A percentile compares a stretch with the other conserved stretches of the same genome.
These are phyloP conservation scores for Lepisosteus oculatus DNA, from an alignment of 2,113 vertebrate species.

Conservation along the genomic window DNA sequence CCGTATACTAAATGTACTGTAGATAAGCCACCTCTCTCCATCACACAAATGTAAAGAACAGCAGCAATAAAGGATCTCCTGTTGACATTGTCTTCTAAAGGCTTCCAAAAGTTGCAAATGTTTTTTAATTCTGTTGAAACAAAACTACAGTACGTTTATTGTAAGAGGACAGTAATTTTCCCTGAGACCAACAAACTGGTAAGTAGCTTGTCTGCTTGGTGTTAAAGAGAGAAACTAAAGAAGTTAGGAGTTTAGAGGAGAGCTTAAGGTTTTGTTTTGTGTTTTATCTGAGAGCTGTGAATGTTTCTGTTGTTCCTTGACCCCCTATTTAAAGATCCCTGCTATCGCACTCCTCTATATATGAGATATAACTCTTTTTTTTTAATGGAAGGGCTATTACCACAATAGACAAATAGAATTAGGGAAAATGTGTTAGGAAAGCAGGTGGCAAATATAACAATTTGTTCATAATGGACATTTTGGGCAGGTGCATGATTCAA, in stretches of 20 bases:
- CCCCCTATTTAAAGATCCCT: no score
- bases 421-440: conserved; percentile 1
- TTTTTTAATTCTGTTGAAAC: conserved; percentile 6
- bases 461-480: conserved; percentile 1
- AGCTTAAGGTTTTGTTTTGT: no score
- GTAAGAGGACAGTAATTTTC: neutral
- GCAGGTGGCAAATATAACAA: neutral
- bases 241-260: no score
- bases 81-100: conserved; percentile 1
- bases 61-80: neutral
- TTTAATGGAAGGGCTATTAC: conserved; percentile 4
- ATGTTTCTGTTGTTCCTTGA: no score
- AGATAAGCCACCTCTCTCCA: neutral
- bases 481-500: no score
- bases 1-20: neutral
- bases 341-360: no score
- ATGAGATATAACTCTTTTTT: neutral
- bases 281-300: no score
- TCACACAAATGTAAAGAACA: conserved; percentile 4
- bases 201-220: no score
- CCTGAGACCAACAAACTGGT: no score
- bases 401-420: neutral
- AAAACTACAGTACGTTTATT: neutral
- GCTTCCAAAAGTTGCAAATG: neutral
- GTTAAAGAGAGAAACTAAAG: no score